Base-by-base conservation (phyloP, 2,797 vertebrate species). In the Oophaga sylvatica region DNA sequence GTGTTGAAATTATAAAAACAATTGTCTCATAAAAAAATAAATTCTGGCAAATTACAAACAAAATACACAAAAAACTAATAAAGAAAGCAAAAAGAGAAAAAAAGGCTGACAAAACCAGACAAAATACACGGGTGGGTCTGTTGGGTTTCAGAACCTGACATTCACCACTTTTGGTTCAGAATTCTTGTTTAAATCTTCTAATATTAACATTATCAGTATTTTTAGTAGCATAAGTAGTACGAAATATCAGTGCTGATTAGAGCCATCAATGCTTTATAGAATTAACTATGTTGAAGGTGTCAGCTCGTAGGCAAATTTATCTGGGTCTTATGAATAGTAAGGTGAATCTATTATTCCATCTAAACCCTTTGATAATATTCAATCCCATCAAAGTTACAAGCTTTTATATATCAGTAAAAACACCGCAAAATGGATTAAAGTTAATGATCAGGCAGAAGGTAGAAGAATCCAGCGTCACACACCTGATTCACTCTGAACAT, bases 321-420 rank as follows among this genome's bases (percentile, higher is more conserved):
- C 20, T 56, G 53, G 80, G 29, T 68, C 48, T 57, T 5, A 53
- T 57, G 22, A 67, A 68, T 26, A 81, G 35, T 15, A 70, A 82
- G 45, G 41, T 75, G 26, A 68, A 82, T 82, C 63, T 68, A 70
- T 82, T 82, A 82, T 70, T 29, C 41, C 22, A 22, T 82, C 63
- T 31, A 29, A 82, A 17, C 53, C 45, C 60, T 45, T 81, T 70
- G 17, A 53, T 53, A 22, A 13, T 9, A 59, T 71, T 71, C 45
- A 59, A 57, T 83, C 8, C 56, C 53, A 83, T 68, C 17, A 70
- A 31, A 83, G 16, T 67, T 83, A 59, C 65, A 83, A 57, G 67
- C 53, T 70, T 68, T 59, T 10, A 20, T 56, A 48, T 26, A 83
- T 63, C 45, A 83, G 81, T 71, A 70, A 83, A 17, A 83, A 70